phyloP scores from a whole-genome alignment of 1,140 invertebrate genomes.

The Heliconius himera region DNA sequence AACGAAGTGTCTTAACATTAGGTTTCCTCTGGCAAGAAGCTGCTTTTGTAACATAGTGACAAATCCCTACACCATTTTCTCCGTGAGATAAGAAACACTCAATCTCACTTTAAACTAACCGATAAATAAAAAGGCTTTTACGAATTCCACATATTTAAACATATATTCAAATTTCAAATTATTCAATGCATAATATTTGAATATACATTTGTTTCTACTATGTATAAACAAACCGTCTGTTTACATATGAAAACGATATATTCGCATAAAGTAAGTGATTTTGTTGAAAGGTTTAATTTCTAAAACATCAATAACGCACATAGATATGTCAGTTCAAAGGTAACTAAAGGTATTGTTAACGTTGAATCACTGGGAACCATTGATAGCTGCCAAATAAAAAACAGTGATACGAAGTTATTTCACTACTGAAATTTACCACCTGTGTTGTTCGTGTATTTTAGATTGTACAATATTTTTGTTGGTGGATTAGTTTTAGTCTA shows the following conservation, averaged over 20 bases:
- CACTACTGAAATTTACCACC: background rate
- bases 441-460: background rate
- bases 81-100: background rate
- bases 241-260: background rate
- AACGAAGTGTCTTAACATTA: too few species aligned
- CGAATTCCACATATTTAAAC: too few species aligned
- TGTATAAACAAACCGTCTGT: background rate
- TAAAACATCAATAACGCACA: background rate
- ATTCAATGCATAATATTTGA: background rate
- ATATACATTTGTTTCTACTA: background rate
- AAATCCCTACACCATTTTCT: background rate
- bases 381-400: slow-evolving; percentile 7
- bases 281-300: slow-evolving; percentile 17
- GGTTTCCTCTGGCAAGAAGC: background rate
- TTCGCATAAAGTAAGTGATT: slow-evolving; percentile 9
- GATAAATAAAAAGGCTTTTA: background rate
- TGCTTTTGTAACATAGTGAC: background rate
- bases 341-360: background rate
- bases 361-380: slow-evolving; percentile 11
- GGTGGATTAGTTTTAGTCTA: background rate
- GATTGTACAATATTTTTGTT: background rate
- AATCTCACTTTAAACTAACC: background rate
- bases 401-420: background rate
- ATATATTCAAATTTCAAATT: background rate
- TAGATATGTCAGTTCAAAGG: slow-evolving; percentile 24